Base-by-base conservation (phyloP, 2,113 vertebrate genomes). In the Donacobius atricapilla region DNA sequence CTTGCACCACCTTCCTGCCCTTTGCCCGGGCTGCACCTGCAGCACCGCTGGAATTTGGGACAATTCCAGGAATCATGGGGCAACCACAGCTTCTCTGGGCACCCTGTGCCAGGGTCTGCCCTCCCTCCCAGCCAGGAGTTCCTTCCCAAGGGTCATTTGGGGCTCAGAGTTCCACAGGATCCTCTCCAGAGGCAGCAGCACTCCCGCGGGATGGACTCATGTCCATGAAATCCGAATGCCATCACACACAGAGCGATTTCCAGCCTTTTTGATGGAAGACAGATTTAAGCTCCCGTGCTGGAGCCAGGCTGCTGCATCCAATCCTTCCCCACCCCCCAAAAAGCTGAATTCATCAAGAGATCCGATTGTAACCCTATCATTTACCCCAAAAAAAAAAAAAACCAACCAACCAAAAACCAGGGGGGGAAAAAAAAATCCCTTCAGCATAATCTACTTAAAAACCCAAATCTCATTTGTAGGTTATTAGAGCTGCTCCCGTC, bases 401-500 rank as follows among this genome's bases (percentile, higher is more conserved):
- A n/a, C 24, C 20, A 28, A 58, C 7, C 13, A 13, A 23, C 44
- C 44, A 53, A 30, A 45, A n/a, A 25, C 25, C 48, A 8, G 15
- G 11, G 1, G 17, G 25, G 4, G 4, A 1, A 1, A 5, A 25
- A 68, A 81, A 57, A 64, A 72, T 53, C 75, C 70, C 66, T 44
- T 77, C 37, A 71, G 51, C 39, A 2, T 88, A 90, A 96, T 90
- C 78, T 58, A 30, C 92, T 97, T 93, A 37, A 85, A 95, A 94
- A 39, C 50, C 53, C 45, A 85, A 80, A 96, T 86, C 94, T 93
- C 85, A 78, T 95, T 90, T 94, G 92, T 80, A 83, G 87, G 64
- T 71, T 21, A 80, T 90, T 92, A 72, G 40, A 94, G 83, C 80
- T 81, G 73, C 91, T 86, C 14, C 78, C n/a, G 84, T 4, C 78